Conservation (phyloP, 2,797 vertebrate species). For the Typhlichthys eigenmanni region DNA sequence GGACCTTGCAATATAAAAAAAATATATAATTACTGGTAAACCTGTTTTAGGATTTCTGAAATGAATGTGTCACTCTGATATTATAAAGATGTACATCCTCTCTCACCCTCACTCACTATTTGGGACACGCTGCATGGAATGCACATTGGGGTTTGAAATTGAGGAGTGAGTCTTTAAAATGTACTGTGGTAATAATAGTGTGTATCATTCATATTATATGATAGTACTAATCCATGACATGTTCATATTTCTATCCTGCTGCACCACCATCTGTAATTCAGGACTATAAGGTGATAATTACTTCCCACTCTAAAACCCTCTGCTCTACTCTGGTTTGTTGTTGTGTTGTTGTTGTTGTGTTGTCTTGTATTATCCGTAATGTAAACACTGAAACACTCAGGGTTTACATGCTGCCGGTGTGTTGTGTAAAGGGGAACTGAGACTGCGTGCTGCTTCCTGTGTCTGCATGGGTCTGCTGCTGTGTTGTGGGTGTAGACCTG, state of each 20-base stretch:
- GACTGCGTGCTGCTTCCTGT: slow-evolving; percentile 38
- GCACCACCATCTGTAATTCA: slow-evolving; percentile 77
- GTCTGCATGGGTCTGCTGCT: slow-evolving; percentile 37
- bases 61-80: neutral
- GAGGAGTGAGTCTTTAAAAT: neutral
- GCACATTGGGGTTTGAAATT: too few species aligned
- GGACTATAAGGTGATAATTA: slow-evolving; percentile 94
- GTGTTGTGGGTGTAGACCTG: neutral
- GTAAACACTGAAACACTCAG: slow-evolving; percentile 59
- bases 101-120: too few species aligned
- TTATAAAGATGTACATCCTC: neutral
- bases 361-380: slow-evolving; percentile 42
- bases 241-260: slow-evolving; percentile 64
- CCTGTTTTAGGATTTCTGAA: neutral
- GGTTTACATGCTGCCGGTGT: slow-evolving; percentile 59
- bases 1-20: neutral
- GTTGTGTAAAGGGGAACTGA: slow-evolving; percentile 56
- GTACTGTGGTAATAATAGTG: slow-evolving; percentile 7
- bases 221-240: slow-evolving; percentile 42
- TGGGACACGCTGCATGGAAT: too few species aligned
- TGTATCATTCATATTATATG: slow-evolving; percentile 22
- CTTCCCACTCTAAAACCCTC: slow-evolving; percentile 65
- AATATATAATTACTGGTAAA: neutral
- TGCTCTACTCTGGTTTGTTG: slow-evolving; percentile 50
- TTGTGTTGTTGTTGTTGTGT: slow-evolving; percentile 1